Percentiles rank a stretch among this genome's conserved stretches.
Conservation (phyloP, 2,113 vertebrate genomes). For the Ploceus nigricollis region DNA sequence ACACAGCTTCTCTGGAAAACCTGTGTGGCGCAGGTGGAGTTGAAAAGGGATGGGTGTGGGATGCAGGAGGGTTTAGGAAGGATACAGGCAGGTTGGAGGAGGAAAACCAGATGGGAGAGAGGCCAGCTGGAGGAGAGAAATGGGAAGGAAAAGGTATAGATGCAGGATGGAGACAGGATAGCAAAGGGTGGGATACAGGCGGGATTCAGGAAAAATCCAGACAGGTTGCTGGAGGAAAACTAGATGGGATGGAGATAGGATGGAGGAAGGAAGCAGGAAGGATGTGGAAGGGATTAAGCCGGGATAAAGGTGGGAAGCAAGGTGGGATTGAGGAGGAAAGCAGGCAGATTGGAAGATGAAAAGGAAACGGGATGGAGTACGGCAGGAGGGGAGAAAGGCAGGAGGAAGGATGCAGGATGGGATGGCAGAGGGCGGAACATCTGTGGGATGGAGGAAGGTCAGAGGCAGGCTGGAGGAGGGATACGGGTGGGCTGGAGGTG, state of each 20-base stretch:
- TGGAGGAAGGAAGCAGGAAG: background rate
- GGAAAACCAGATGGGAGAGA: background rate
- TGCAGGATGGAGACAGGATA: background rate
- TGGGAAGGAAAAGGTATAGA: too few relatives aligned
- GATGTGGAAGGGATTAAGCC: background rate
- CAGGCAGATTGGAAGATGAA: background rate
- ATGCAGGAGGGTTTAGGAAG: background rate
- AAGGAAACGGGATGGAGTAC: rapidly evolving
- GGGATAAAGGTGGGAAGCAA: too few relatives aligned
- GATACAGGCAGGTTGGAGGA: background rate
- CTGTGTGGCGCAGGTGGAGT: background rate
- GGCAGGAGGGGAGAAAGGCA: background rate
- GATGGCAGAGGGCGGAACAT: background rate
- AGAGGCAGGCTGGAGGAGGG: background rate
- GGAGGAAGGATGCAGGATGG: background rate
- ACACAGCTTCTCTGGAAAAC: background rate
- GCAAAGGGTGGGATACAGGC: background rate
- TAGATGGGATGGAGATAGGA: background rate
- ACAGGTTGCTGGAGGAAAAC: too few relatives aligned
- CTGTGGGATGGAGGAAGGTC: background rate
- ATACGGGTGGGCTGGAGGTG: background rate
- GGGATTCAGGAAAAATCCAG: background rate
- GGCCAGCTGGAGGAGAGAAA: background rate
- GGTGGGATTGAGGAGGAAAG: background rate
- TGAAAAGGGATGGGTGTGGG: background rate